A percentile compares a stretch with the other conserved stretches of the same genome.
Conservation (phyloP, 2,797 vertebrate genomes). For the Premnoplex brunnescens region DNA sequence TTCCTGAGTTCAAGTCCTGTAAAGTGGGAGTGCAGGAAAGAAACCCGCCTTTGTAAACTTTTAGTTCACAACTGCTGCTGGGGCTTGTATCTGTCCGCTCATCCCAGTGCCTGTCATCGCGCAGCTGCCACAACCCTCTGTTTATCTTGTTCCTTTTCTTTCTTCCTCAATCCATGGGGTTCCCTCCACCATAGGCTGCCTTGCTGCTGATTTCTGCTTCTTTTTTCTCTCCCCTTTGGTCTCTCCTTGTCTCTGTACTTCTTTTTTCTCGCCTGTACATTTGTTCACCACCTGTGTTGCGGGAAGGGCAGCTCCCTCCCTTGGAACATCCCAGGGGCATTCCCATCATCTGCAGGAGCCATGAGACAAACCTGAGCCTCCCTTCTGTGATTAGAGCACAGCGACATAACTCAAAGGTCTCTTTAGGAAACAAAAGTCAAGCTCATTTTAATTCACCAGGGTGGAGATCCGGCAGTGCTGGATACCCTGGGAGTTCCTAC, state of each 20-base stretch:
- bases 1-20: slow-evolving; percentile 52
- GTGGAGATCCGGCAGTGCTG: background rate
- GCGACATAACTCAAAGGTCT: background rate
- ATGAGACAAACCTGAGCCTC: background rate
- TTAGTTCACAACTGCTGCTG: slow-evolving; percentile 26
- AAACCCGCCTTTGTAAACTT: slow-evolving; percentile 41
- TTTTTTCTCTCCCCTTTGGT: background rate
- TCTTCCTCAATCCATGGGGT: background rate
- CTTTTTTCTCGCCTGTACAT: background rate
- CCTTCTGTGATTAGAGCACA: background rate
- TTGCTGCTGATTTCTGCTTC: background rate
- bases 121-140: background rate
- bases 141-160: slow-evolving; percentile 11
- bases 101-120: slow-evolving; percentile 17
- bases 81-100: background rate
- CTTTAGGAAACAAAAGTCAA: background rate
- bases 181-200: background rate
- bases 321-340: background rate
- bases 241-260: background rate
- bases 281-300: background rate
- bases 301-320: background rate
- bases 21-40: slow-evolving; percentile 32
- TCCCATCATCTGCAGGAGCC: accelerated
- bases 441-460: background rate
- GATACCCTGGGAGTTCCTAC: background rate